Conservation (phyloP, 2,888 invertebrate species). For the Cantharis flavilabris region DNA sequence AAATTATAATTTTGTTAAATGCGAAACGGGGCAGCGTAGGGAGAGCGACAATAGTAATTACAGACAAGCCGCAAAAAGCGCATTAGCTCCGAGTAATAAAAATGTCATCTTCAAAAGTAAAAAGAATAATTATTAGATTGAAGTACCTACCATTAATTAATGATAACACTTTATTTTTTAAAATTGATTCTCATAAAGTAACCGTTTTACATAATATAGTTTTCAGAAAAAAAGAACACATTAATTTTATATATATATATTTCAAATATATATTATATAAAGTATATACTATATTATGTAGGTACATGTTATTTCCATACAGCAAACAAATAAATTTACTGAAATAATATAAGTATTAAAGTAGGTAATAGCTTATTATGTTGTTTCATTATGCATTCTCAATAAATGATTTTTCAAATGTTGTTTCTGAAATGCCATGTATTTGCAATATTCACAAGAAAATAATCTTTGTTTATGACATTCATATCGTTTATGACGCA, state of each 20-base stretch:
- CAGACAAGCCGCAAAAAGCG: too few species aligned
- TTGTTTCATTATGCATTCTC: conserved; percentile 3
- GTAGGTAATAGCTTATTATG: not conserved
- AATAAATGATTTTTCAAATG: conserved; percentile 14
- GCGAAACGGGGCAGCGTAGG: too few species aligned
- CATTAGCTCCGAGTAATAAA: too few species aligned
- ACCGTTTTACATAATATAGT: too few species aligned
- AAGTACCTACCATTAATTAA: too few species aligned
- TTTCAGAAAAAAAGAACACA: not conserved
- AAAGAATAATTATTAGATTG: too few species aligned
- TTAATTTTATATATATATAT: not conserved
- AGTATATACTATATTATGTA: not conserved
- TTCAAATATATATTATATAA: not conserved
- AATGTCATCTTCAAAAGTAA: too few species aligned
- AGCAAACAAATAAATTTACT: not conserved
- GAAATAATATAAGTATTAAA: too few species aligned
- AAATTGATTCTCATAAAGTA: too few species aligned
- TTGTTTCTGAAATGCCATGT: conserved; percentile 22
- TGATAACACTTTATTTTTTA: too few species aligned
- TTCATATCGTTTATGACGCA: conserved; percentile 34
- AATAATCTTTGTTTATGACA: conserved; percentile 27
- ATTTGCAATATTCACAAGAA: conserved; percentile 14
- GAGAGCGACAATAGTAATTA: too few species aligned
- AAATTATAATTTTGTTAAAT: too few species aligned
- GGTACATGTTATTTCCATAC: not conserved